Conservation (phyloP, 2,888 invertebrate genomes). For the Polietes domitor region DNA sequence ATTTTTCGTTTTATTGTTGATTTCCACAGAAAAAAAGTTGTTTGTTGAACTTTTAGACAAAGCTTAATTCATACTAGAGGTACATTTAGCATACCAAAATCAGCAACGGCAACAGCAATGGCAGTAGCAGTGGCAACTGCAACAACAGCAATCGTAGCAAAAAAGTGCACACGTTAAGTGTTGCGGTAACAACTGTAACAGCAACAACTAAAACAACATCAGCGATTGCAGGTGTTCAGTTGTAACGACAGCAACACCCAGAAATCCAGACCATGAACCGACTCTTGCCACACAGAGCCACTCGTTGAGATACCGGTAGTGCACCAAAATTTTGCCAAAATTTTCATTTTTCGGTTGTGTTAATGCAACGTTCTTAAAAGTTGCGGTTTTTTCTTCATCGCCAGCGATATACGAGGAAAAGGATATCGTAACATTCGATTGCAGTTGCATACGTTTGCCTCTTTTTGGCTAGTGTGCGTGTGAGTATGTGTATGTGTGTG, state of each 20-base stretch:
- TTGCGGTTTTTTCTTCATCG: constrained; percentile 32
- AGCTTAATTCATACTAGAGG: constrained; percentile 58
- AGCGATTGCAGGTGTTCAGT: constrained; percentile 53
- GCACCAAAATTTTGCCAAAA: constrained; percentile 30
- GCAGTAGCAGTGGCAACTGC: constrained; percentile 24
- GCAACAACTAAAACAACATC: constrained; percentile 8
- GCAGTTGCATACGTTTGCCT: constrained; percentile 22
- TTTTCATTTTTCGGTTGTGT: constrained; percentile 22
- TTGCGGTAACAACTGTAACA: constrained; percentile 57
- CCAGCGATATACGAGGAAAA: constrained; percentile 16
- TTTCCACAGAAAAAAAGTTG: constrained; percentile 33
- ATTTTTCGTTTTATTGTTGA: constrained; percentile 42
- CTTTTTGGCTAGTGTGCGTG: neutral
- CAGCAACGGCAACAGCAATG: constrained; percentile 29
- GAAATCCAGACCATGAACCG: neutral
- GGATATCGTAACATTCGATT: constrained; percentile 35
- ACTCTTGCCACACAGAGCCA: neutral
- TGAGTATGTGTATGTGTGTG: constrained; percentile 18
- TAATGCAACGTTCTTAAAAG: constrained; percentile 38
- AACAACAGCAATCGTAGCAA: constrained; percentile 22
- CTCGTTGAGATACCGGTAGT: neutral
- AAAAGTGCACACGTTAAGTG: constrained; percentile 44
- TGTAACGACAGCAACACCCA: constrained; percentile 37
- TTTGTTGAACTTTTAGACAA: constrained; percentile 46
- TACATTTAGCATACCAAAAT: constrained; percentile 53